Percentiles rank a stretch among this genome's conserved stretches.
Evolutionary conservation across 1,140 invertebrate species (phyloP).

Genomic region (Calosoma granatense): DNA sequence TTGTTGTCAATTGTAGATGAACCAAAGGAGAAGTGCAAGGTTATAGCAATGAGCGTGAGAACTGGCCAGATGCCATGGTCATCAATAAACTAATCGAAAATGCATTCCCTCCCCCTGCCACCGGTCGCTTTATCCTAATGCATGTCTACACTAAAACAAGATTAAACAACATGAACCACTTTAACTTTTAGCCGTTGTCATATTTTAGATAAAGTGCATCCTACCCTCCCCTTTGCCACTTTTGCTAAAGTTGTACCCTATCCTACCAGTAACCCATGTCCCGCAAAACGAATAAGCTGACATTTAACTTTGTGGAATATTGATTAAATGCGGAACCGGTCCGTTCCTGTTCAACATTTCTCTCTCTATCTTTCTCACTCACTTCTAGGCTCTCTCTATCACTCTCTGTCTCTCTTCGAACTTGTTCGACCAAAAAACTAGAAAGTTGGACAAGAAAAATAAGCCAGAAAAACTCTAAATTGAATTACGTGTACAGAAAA

Average conservation of each 20-base stretch:
- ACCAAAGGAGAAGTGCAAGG: neutral
- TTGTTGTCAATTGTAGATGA: no score
- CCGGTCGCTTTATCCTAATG: no score
- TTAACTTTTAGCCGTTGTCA: slow-evolving; percentile 2
- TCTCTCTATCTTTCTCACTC: neutral
- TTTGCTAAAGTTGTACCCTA: no score
- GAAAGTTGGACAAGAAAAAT: slow-evolving; percentile 5
- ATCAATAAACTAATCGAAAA: neutral
- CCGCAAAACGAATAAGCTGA: neutral
- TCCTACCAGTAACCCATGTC: no score
- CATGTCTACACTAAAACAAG: neutral
- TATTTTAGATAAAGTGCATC: slow-evolving; percentile 1
- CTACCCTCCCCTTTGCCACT: neutral
- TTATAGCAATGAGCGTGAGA: neutral
- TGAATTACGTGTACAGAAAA: neutral
- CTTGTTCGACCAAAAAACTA: slow-evolving; percentile 1
- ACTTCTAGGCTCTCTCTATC: neutral
- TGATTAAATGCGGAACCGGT: neutral
- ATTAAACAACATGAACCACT: neutral
- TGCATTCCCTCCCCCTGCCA: no score
- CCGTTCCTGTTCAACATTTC: no score
- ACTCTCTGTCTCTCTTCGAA: neutral
- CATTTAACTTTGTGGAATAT: slow-evolving; percentile 8
- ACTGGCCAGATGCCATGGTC: neutral
- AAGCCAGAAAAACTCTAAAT: slow-evolving; percentile 1